These are phyloP conservation scores for Echinops telfairi DNA, from an alignment of 2,113 vertebrate genomes.

Conservation along the genomic window DNA sequence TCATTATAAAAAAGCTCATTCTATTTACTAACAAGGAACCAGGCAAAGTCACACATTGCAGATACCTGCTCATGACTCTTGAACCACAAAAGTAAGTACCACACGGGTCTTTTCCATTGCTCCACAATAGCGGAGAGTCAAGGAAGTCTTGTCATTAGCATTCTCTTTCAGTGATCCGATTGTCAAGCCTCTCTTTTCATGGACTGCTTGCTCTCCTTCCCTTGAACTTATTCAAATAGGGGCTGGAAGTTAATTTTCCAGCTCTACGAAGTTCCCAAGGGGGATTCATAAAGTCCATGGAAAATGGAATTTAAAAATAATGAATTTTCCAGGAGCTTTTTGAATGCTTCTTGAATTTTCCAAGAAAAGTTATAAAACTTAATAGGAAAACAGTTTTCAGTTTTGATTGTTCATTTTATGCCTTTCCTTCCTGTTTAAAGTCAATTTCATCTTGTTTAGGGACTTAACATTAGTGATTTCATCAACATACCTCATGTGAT, in stretches of 20 bases:
- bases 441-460: background rate
- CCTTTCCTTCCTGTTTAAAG: background rate
- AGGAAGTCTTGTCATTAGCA: background rate
- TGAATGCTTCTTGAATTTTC: background rate
- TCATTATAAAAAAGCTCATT: background rate
- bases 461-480: slow-evolving; percentile 14
- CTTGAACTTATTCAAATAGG: background rate
- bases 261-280: too few species aligned
- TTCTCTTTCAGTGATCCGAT: background rate
- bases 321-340: too few species aligned
- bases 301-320: too few species aligned
- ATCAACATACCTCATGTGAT: slow-evolving; percentile 18
- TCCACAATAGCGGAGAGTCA: background rate
- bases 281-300: too few species aligned
- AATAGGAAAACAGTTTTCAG: background rate
- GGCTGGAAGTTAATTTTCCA: too few species aligned
- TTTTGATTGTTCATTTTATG: background rate
- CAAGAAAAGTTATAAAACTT: slow-evolving; percentile 43
- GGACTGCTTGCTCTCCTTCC: background rate
- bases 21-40: background rate
- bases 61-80: background rate
- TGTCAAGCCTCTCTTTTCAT: background rate
- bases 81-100: background rate
- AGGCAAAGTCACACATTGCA: background rate
- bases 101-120: background rate